Conservation (phyloP, 2,797 vertebrate species). For the Gallinago solitaria region DNA sequence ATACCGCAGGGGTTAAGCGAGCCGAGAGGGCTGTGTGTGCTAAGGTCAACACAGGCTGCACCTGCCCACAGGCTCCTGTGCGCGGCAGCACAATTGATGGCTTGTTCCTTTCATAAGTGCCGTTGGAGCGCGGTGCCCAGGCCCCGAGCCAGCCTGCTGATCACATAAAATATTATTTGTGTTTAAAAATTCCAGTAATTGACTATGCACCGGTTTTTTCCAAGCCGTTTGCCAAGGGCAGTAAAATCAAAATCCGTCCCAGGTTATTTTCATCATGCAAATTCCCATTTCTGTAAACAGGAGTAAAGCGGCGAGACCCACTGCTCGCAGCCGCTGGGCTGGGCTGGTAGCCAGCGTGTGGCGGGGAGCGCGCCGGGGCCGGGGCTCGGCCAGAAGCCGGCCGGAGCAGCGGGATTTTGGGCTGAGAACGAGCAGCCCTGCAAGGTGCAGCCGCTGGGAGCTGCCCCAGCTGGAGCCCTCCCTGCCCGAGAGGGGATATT, state of each 20-base stretch:
- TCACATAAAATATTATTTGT: slow-evolving; percentile 88
- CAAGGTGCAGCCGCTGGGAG: not conserved
- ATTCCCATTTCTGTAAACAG: slow-evolving; percentile 83
- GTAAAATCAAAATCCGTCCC: slow-evolving; percentile 81
- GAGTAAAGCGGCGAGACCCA: slow-evolving; percentile 38
- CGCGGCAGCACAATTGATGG: slow-evolving; percentile 76
- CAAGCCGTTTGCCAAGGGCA: slow-evolving; percentile 81
- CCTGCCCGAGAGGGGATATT: not conserved
- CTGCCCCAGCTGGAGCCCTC: too few relatives aligned
- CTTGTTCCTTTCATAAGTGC: slow-evolving; percentile 78
- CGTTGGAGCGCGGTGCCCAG: slow-evolving; percentile 77
- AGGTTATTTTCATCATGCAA: slow-evolving; percentile 85
- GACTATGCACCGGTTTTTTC: slow-evolving; percentile 83
- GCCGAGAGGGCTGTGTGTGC: slow-evolving; percentile 29
- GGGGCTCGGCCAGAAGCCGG: not conserved
- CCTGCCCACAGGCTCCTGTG: slow-evolving; percentile 71
- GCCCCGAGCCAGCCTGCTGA: slow-evolving; percentile 81
- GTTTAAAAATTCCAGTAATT: slow-evolving; percentile 88
- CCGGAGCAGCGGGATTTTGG: not conserved
- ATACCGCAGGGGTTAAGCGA: slow-evolving; percentile 62
- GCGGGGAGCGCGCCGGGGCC: not conserved
- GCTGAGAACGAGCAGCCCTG: not conserved
- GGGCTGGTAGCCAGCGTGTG: not conserved
- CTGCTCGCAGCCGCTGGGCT: not conserved
- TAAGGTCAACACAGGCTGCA: slow-evolving; percentile 74